Evolutionary conservation across 2,888 invertebrate species (phyloP).

Genomic region (Augiades crinisus): DNA sequence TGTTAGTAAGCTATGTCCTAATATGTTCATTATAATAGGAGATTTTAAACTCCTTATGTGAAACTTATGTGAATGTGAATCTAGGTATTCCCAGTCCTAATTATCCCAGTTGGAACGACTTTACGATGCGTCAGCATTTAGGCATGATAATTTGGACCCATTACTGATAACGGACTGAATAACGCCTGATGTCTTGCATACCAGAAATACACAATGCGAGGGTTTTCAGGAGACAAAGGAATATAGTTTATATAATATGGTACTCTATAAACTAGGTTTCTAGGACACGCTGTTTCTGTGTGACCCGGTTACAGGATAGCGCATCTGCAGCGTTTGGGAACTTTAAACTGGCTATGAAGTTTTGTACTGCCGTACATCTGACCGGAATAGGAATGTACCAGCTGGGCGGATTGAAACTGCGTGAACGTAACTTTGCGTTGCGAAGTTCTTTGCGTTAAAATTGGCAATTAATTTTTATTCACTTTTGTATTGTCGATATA

Average conservation of each 20-base stretch:
- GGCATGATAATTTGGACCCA: no score
- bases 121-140: no score
- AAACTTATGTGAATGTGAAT: no score
- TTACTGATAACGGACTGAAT: no score
- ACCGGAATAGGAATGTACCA: background rate
- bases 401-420: background rate
- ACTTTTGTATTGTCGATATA: background rate
- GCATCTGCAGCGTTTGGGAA: conserved; percentile 15
- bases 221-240: background rate
- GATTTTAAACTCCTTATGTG: no score
- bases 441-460: background rate
- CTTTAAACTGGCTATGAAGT: background rate
- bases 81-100: no score
- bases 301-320: conserved; percentile 10
- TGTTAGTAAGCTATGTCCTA: no score
- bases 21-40: no score
- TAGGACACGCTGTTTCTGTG: conserved; percentile 10
- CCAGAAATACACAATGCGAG: no score
- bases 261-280: conserved; percentile 10
- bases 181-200: no score
- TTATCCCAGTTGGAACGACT: no score
- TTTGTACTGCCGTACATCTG: background rate
- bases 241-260: background rate
- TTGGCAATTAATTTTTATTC: no score
- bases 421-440: background rate